Conservation (phyloP, 2,113 vertebrate genomes). For the Bombycilla garrulus region DNA sequence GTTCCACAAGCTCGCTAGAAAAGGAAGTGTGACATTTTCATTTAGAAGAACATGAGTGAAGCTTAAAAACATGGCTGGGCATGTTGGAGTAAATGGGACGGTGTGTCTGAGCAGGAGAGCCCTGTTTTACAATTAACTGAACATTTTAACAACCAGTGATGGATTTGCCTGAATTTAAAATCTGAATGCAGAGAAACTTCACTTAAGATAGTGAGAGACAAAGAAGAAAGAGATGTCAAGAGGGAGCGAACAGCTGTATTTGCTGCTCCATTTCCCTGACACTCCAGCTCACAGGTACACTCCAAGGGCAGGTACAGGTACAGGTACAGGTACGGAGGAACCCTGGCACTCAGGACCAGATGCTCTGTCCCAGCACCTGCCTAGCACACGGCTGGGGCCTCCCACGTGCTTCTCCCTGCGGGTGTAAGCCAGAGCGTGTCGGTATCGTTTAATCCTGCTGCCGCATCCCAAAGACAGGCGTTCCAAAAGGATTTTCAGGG, state of each 20-base stretch:
- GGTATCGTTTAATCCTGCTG: rapidly evolving
- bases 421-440: rapidly evolving
- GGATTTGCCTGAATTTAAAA: not conserved
- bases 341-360: not conserved
- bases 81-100: not conserved
- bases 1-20: slow-evolving; percentile 49
- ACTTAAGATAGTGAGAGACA: not conserved
- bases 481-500: not conserved
- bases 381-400: not conserved
- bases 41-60: slow-evolving; percentile 42
- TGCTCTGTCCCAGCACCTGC: not conserved
- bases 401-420: not conserved
- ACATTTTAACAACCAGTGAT: not conserved
- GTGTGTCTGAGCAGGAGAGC: not conserved
- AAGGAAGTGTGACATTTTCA: slow-evolving; percentile 61
- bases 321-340: not conserved
- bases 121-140: not conserved
- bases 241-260: not conserved
- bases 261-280: not conserved
- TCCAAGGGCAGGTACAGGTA: not conserved
- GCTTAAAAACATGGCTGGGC: slow-evolving; percentile 39
- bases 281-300: not conserved
- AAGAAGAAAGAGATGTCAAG: not conserved
- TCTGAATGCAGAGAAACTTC: not conserved
- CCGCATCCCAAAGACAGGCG: not conserved